Evolutionary conservation across 2,797 vertebrate genomes (phyloP).

Genomic region (Sphenopsis melanotis): DNA sequence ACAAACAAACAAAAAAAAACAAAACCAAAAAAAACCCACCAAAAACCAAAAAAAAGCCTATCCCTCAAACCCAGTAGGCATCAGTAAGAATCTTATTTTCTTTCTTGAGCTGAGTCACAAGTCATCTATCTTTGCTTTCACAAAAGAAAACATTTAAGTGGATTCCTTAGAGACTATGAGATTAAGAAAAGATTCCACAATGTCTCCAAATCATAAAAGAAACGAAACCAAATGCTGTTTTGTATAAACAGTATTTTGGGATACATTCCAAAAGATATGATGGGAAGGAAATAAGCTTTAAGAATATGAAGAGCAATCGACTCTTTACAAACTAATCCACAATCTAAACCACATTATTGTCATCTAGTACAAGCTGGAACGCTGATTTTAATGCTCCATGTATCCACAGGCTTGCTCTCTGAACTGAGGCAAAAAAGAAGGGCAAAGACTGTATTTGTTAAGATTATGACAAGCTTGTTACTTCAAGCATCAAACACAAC

Average conservation of each 20-base stretch:
- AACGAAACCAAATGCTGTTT: background rate
- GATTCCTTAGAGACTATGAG: conserved; percentile 9
- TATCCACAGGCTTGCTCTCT: background rate
- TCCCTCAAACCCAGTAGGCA: background rate
- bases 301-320: background rate
- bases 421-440: background rate
- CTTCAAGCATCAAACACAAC: background rate
- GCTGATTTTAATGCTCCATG: background rate
- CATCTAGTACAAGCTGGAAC: background rate
- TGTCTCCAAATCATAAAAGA: background rate
- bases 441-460: background rate
- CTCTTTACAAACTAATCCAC: background rate
- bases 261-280: background rate
- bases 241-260: background rate
- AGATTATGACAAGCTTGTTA: background rate
- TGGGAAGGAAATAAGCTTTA: background rate
- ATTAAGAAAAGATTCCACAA: conserved; percentile 32
- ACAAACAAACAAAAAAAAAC: too few species aligned
- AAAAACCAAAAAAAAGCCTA: background rate
- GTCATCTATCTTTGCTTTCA: background rate
- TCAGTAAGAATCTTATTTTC: background rate
- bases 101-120: background rate
- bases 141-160: background rate
- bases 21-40: too few species aligned
- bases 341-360: background rate